Evolutionary conservation across 2,113 vertebrate species (phyloP).

Genomic region (Oriolus oriolus): DNA sequence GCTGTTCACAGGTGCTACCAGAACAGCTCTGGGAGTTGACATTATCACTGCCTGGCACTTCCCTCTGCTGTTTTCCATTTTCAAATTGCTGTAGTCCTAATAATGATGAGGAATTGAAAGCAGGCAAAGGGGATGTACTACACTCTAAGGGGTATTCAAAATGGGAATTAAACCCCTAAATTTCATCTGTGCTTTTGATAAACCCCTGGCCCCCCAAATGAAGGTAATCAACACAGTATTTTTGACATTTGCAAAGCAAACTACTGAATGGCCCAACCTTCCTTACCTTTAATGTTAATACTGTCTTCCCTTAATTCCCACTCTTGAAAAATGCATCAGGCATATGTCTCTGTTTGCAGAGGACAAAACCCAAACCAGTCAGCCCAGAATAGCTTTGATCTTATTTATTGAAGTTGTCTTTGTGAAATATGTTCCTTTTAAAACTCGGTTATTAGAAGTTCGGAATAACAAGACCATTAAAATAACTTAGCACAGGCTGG

Average conservation of each 20-base stretch:
- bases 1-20: neutral
- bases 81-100: neutral
- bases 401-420: constrained; percentile 33
- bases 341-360: neutral
- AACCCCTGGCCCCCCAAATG: neutral
- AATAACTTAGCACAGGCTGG: constrained; percentile 33
- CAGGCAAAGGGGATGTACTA: neutral
- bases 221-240: neutral
- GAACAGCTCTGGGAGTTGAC: neutral
- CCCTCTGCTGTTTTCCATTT: neutral
- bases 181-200: neutral
- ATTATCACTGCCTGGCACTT: neutral
- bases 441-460: constrained; percentile 22
- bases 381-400: constrained; percentile 15
- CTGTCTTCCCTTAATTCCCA: neutral
- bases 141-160: neutral
- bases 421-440: constrained; percentile 57
- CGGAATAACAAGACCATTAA: constrained; percentile 64
- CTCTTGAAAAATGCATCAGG: constrained; percentile 8
- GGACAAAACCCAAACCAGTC: constrained; percentile 4
- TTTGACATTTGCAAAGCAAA: neutral
- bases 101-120: neutral
- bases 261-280: neutral
- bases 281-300: neutral
- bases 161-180: neutral